Evolutionary conservation across 35 echinoderm and acorn worm genomes (phyloP).

Genomic region (Nesometra sesokonis): DNA sequence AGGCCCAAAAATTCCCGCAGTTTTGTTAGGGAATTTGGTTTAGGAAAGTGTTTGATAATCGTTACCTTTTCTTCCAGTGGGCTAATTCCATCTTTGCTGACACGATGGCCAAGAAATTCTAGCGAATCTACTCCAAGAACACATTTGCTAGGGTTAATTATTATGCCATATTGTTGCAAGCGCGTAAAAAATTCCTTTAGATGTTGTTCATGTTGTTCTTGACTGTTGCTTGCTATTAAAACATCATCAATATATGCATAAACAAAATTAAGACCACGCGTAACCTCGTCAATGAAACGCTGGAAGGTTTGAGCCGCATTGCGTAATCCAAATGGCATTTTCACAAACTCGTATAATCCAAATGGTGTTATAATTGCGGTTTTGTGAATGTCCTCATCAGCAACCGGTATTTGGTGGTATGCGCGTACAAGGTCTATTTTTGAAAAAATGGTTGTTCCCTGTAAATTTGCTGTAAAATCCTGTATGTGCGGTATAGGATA

Average conservation of each 20-base stretch:
- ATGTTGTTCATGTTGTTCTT: conserved; percentile 7
- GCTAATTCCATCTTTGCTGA: conserved; percentile 2
- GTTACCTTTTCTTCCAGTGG: background rate
- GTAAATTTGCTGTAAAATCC: background rate
- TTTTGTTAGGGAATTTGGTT: conserved; percentile 8
- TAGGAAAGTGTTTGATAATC: conserved; percentile 3
- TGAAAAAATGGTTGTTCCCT: background rate
- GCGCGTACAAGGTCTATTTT: too few species aligned
- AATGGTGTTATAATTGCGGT: too few species aligned
- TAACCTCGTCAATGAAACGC: conserved; percentile 17
- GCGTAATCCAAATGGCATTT: background rate
- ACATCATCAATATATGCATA: conserved; percentile 41
- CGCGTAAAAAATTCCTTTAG: conserved; percentile 24
- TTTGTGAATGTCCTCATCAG: too few species aligned
- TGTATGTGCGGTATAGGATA: background rate
- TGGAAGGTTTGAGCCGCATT: conserved; percentile 22
- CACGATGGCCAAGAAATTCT: conserved; percentile 33
- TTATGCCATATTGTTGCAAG: conserved; percentile 15
- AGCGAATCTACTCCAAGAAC: conserved; percentile 17
- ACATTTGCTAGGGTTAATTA: conserved; percentile 45
- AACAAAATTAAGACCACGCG: conserved; percentile 9
- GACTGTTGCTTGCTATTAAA: conserved; percentile 10
- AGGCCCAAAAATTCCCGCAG: conserved; percentile 21
- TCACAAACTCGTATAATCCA: too few species aligned
- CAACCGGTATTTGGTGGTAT: too few species aligned